These are phyloP conservation scores for Gymnarchus niloticus DNA, from an alignment of 2,113 vertebrate genomes.

Conservation along the genomic window DNA sequence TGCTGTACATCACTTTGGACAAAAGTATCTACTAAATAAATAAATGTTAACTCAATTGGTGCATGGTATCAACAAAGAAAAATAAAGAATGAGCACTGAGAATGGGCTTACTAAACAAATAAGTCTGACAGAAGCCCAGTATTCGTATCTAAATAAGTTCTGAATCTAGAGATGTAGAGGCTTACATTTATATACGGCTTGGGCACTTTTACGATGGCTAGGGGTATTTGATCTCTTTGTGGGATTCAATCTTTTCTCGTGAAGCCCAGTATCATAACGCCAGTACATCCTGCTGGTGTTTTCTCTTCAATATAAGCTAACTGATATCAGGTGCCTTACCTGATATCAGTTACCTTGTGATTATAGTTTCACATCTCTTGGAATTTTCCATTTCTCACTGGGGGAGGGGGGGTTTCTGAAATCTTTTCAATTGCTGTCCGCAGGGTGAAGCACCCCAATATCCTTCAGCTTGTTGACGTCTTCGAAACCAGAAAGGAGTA, in stretches of 20 bases:
- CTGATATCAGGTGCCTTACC: neutral
- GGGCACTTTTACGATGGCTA: neutral
- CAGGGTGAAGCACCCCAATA: constrained; percentile 97
- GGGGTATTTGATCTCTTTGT: neutral
- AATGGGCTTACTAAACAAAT: neutral
- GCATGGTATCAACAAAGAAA: too few species aligned
- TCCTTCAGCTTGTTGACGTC: constrained; percentile 91
- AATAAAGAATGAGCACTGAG: too few species aligned
- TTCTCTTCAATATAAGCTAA: neutral
- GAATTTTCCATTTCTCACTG: neutral
- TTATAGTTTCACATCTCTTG: neutral
- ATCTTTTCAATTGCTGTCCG: neutral
- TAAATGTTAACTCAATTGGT: too few species aligned
- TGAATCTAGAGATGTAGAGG: neutral
- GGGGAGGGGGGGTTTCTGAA: neutral
- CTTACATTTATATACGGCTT: neutral
- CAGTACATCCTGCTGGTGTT: neutral
- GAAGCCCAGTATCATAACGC: neutral
- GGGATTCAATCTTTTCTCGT: neutral
- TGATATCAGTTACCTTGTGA: neutral
- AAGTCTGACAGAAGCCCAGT: neutral
- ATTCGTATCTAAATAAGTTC: neutral
- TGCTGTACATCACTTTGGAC: too few species aligned
- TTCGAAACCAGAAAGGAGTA: constrained; percentile 96
- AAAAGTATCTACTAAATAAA: too few species aligned